Conservation (phyloP, 2,888 invertebrate genomes). For the Epiblema foenella region DNA sequence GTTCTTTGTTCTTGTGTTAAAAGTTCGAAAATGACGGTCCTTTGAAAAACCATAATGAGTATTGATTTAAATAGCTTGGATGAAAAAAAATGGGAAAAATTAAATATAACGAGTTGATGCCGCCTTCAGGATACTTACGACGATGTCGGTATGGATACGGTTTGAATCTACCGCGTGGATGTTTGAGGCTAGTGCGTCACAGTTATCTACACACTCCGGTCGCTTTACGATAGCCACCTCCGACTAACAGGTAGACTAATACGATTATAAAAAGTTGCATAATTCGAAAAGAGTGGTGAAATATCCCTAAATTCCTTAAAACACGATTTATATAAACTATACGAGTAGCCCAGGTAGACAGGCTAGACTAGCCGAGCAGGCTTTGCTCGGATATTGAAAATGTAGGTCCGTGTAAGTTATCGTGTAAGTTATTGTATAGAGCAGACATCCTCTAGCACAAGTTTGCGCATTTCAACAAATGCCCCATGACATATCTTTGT, state of each 20-base stretch:
- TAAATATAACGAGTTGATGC: slow-evolving; percentile 74
- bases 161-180: neutral
- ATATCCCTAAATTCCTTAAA: too few species aligned
- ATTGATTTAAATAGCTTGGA: slow-evolving; percentile 83
- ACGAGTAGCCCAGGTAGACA: too few species aligned
- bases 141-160: slow-evolving; percentile 61
- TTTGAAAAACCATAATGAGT: slow-evolving; percentile 82
- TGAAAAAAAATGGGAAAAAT: slow-evolving; percentile 83
- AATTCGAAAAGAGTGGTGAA: too few species aligned
- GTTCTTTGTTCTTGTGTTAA: slow-evolving; percentile 78
- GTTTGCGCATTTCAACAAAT: too few species aligned
- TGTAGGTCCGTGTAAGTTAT: neutral
- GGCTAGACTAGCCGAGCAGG: too few species aligned
- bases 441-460: too few species aligned
- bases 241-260: neutral
- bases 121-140: slow-evolving; percentile 65
- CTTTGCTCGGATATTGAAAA: too few species aligned
- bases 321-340: too few species aligned
- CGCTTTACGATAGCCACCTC: neutral
- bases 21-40: slow-evolving; percentile 79
- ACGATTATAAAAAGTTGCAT: neutral
- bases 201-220: neutral
- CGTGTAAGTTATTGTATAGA: too few species aligned
- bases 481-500: too few species aligned
- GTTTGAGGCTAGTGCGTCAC: neutral